Conservation (phyloP, 2,888 invertebrate species). For the Tachina grossa region DNA sequence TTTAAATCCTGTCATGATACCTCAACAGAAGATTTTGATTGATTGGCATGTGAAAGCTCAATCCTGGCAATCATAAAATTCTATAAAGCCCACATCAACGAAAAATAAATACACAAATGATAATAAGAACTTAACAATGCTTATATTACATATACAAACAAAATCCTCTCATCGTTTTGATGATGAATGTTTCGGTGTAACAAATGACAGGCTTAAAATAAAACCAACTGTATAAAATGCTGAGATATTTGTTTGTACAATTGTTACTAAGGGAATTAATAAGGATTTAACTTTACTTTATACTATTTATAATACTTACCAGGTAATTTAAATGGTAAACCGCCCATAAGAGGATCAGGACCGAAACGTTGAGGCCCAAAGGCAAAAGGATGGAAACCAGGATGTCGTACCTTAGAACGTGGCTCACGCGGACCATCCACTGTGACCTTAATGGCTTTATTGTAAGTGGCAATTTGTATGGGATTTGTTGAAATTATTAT, state of each 20-base stretch:
- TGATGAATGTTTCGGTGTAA: conserved; percentile 58
- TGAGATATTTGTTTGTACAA: conserved; percentile 11
- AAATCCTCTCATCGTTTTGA: conserved; percentile 46
- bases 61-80: conserved; percentile 70
- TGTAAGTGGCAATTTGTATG: conserved; percentile 97
- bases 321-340: conserved; percentile 92
- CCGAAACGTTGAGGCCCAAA: conserved; percentile 92
- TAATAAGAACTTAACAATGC: conserved; percentile 45
- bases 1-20: conserved; percentile 69
- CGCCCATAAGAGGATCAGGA: conserved; percentile 90
- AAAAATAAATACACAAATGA: conserved; percentile 3
- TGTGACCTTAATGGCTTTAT: conserved; percentile 99
- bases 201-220: conserved; percentile 58
- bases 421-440: conserved; percentile 99
- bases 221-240: conserved; percentile 23
- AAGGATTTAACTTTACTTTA: conserved; percentile 28
- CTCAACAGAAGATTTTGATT: conserved; percentile 67
- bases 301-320: conserved; percentile 84
- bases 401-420: conserved; percentile 94
- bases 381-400: conserved; percentile 94
- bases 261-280: conserved; percentile 68
- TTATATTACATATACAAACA: conserved; percentile 19
- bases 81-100: conserved; percentile 45
- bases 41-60: conserved; percentile 71
- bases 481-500: conserved; percentile 97